Conservation (phyloP, 2,888 invertebrate species). For the Morpho achilles region DNA sequence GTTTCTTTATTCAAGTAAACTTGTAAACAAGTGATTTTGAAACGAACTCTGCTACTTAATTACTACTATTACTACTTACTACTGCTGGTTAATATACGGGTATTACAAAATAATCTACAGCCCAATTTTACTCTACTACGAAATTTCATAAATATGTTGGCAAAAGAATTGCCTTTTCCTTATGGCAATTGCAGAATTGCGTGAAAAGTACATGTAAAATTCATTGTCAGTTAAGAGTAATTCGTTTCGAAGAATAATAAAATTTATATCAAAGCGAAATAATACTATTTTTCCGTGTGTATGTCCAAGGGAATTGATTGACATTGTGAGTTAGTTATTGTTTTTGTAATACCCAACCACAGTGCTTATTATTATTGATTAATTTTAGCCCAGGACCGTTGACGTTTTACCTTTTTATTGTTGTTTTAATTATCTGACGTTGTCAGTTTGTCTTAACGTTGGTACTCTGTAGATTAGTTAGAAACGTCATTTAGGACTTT, state of each 20-base stretch:
- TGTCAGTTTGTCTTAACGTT: too few relatives aligned
- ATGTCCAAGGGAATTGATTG: conserved; percentile 14
- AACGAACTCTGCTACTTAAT: too few relatives aligned
- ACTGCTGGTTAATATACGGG: not conserved
- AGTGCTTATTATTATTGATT: conserved; percentile 16
- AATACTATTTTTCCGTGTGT: conserved; percentile 1
- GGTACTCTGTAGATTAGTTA: too few relatives aligned
- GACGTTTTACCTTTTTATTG: conserved; percentile 2
- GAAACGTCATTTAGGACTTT: too few relatives aligned
- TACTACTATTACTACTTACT: too few relatives aligned
- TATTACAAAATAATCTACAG: not conserved
- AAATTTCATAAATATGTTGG: conserved; percentile 10
- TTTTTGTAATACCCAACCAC: conserved; percentile 2
- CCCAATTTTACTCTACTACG: not conserved
- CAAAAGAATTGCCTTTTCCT: conserved; percentile 5
- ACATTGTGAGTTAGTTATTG: conserved; percentile 14
- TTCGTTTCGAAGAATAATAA: not conserved
- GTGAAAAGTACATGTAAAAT: conserved; percentile 5
- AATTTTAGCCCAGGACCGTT: conserved; percentile 17
- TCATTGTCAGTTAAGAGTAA: conserved; percentile 5
- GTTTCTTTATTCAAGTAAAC: not conserved
- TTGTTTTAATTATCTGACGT: too few relatives aligned
- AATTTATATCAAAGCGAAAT: not conserved
- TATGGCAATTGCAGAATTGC: conserved; percentile 7
- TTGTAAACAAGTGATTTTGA: too few relatives aligned